phyloP scores from a whole-genome alignment of 2,888 invertebrate genomes.

The Cristatella mucedo region DNA sequence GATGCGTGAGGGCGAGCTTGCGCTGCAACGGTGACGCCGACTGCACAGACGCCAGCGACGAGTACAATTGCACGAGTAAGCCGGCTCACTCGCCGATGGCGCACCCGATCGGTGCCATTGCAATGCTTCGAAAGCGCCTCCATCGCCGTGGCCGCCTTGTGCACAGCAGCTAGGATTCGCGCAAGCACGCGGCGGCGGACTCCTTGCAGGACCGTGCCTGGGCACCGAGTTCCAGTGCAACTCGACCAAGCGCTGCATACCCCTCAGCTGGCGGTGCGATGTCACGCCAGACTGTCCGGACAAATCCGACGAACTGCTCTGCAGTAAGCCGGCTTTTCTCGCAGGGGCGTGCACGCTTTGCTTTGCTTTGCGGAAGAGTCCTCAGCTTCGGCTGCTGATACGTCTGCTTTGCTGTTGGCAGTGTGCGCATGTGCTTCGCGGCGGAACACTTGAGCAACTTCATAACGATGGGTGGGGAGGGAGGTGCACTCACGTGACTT shows the following conservation, averaged over 20 bases:
- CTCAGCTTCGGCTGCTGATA: too few species aligned
- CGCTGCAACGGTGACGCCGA: slow-evolving; percentile 33
- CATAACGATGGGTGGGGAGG: too few species aligned
- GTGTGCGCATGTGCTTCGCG: too few species aligned
- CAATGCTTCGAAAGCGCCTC: neutral
- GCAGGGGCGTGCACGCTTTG: too few species aligned
- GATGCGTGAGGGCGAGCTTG: slow-evolving; percentile 15
- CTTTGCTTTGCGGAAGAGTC: too few species aligned
- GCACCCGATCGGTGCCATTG: neutral
- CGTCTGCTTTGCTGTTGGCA: too few species aligned
- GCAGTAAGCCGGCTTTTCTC: neutral
- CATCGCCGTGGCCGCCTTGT: neutral
- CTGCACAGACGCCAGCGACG: slow-evolving; percentile 56
- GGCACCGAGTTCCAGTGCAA: slow-evolving; percentile 15
- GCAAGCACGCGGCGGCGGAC: neutral
- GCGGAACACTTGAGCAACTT: too few species aligned
- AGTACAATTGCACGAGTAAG: slow-evolving; percentile 31
- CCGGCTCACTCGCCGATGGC: neutral
- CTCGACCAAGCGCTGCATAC: slow-evolving; percentile 15
- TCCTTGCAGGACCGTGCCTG: slow-evolving; percentile 8
- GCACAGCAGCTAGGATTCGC: neutral
- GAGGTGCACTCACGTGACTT: too few species aligned
- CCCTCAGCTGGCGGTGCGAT: slow-evolving; percentile 22
- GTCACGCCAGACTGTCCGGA: slow-evolving; percentile 22
- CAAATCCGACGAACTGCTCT: slow-evolving; percentile 20